Base-by-base conservation (phyloP, 2,113 vertebrate genomes). In the Turdus rufiventris region DNA sequence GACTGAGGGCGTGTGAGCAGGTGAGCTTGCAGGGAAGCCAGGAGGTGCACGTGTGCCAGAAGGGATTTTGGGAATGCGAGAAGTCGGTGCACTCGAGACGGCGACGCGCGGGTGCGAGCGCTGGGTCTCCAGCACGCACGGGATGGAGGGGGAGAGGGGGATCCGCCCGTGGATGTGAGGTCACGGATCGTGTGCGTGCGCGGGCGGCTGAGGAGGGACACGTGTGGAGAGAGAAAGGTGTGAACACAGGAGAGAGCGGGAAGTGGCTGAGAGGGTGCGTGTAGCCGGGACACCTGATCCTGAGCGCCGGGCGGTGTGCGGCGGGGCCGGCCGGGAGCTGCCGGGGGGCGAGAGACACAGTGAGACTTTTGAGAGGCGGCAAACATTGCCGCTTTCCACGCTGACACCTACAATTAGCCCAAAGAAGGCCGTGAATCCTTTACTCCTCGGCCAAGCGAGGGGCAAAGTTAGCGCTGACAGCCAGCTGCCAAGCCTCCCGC, bases 351-450 rank as follows among this genome's bases (percentile, higher is more conserved):
- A 50, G 91, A n/a, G 83, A 89, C 88, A 94, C 84, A 75, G 38
- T 17, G 91, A 78, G 88, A 93, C 65, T 91, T 70, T 73, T 45
- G 90, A 94, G 94, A 96, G 96, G 71, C 93, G 48, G 96, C 96
- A 77, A 80, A 91, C 95, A 82, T 18, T 25, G 96, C 96, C 63
- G 15, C 96, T 97, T 94, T 94, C 96, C 97, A 97, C 94, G 96
- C 97, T 91, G 97, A 96, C 97, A 97, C 96, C 96, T 95, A 79
- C 96, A 61, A 94, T 95, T 95, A 97, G 89, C 94, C 77, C 31
- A 43, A 94, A 75, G 72, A 94, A 82, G 97, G 96, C 94, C 91
- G 36, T 67, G 97, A 94, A 94, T 94, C 96, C 94, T 94, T 94
- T 92, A 43, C 89, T 97, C 72, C 36, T 36, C 24, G 48, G 96